A percentile compares a stretch with the other conserved stretches of the same genome.
These are phyloP conservation scores for Serrognathus titanus DNA, from an alignment of 2,888 invertebrate genomes.

Conservation along the genomic window DNA sequence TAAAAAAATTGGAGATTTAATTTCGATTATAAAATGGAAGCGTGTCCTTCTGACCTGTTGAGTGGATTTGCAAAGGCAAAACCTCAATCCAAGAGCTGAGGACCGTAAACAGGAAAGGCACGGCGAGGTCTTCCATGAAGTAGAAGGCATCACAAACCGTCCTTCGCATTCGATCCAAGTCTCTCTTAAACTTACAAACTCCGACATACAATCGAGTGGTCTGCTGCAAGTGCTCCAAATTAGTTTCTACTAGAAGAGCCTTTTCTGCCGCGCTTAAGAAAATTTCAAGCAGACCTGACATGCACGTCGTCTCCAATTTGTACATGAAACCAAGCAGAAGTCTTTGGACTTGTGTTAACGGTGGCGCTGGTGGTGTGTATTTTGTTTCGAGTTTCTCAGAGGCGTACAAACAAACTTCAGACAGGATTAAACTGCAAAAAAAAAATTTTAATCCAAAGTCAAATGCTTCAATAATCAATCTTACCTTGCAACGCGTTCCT, in stretches of 20 bases:
- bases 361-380: slow-evolving; percentile 49
- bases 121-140: slow-evolving; percentile 42
- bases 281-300: slow-evolving; percentile 28
- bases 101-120: slow-evolving; percentile 43
- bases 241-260: slow-evolving; percentile 22
- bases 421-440: slow-evolving; percentile 33
- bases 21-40: background rate
- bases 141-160: slow-evolving; percentile 50
- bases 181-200: slow-evolving; percentile 36
- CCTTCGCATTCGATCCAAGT: slow-evolving; percentile 47
- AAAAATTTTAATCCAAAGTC: background rate
- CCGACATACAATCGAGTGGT: slow-evolving; percentile 36
- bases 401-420: slow-evolving; percentile 29
- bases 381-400: slow-evolving; percentile 39
- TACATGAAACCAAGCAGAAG: slow-evolving; percentile 44
- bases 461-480: too few species aligned
- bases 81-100: slow-evolving; percentile 51
- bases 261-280: slow-evolving; percentile 32
- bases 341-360: slow-evolving; percentile 48
- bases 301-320: slow-evolving; percentile 37
- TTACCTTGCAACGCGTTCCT: background rate
- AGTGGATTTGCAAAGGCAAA: slow-evolving; percentile 42
- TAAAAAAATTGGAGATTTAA: slow-evolving; percentile 27
- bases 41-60: slow-evolving; percentile 23
- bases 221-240: slow-evolving; percentile 24